Percentiles rank a stretch among this genome's conserved stretches.
Conservation (phyloP, 2,113 vertebrate species). For the Rallus limicola region DNA sequence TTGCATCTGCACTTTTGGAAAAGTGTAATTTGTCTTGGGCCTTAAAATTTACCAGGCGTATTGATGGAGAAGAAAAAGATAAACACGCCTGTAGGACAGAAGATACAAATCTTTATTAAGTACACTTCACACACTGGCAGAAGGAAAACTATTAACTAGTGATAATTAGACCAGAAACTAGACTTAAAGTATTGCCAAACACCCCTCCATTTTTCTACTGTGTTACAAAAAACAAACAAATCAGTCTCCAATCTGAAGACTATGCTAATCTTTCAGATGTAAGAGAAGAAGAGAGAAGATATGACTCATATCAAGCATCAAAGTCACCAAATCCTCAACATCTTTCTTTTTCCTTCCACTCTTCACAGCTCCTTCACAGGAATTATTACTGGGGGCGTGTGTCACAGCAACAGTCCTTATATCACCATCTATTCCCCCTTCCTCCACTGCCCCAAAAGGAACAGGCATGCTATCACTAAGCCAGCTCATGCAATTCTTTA, state of each 20-base stretch:
- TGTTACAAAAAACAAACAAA: not conserved
- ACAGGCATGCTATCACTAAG: slow-evolving; percentile 27
- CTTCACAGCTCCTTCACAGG: not conserved
- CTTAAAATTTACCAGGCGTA: not conserved
- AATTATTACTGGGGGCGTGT: not conserved
- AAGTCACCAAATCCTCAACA: not conserved
- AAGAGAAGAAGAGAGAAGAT: not conserved
- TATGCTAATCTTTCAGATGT: not conserved
- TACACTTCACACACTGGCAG: not conserved
- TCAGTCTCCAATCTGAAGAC: not conserved
- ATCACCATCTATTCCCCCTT: slow-evolving; percentile 23
- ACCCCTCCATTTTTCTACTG: not conserved
- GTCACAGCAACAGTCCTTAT: not conserved
- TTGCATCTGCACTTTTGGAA: not conserved
- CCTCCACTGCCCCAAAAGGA: slow-evolving; percentile 17
- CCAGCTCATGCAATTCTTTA: slow-evolving; percentile 60
- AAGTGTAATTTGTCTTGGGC: not conserved
- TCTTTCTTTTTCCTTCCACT: not conserved
- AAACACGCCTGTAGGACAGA: not conserved
- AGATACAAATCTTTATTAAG: not conserved
- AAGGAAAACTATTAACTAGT: not conserved
- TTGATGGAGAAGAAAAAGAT: not conserved
- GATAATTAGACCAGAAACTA: slow-evolving; percentile 1
- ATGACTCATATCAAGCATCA: not conserved
- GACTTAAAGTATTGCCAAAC: not conserved